Base-by-base conservation (phyloP, 2,797 vertebrate genomes). In the Psittacula derbiana region DNA sequence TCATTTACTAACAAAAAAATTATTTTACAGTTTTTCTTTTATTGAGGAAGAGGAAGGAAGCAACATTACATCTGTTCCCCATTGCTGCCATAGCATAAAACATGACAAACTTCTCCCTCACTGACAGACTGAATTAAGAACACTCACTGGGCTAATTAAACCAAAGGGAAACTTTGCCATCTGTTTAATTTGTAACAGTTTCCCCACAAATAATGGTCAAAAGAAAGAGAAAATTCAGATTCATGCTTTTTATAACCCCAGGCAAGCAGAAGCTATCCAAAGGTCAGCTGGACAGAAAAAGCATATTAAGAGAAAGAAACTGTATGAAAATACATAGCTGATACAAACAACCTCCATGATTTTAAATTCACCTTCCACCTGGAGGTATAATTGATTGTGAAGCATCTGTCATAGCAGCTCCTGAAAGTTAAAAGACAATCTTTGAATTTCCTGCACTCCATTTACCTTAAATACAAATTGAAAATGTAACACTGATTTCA, bases 321-420 rank as follows among this genome's bases (percentile, higher is more conserved):
- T 41, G 31, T 11, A 83, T 31, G n/a, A 83, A 95, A 93, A 87
- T 4, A 69, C 3, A n/a, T 3, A 46, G 31, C 4, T 49, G 15
- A 49, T 46, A 67, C 1, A 16, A 65, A 33, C 38, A 17, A 24
- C 11, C 3, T 4, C 23, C 30, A 73, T 30, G 40, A 86, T 76
- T 95, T 93, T 72, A 65, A 90, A 86, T 75, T 96, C 94, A 98
- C 98, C 98, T 98, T 97, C 93, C 96, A 82, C 80, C 33, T 31
- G 96, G 90, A 84, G 97, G 97, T 50, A 93, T 52, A 81, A 97
- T 1, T 69, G 97, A 91, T 60, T 95, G 95, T 38, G 97, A 95
- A 62, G 96, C 46, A 61, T 98, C 97, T 78, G 93, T 89, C 78
- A 62, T 30, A 40, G 86, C 93, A 84, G 93, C 91, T 96, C 96